These are phyloP conservation scores for Microcebus ravelobensis DNA, from an alignment of 2,113 vertebrate genomes.

Conservation along the genomic window DNA sequence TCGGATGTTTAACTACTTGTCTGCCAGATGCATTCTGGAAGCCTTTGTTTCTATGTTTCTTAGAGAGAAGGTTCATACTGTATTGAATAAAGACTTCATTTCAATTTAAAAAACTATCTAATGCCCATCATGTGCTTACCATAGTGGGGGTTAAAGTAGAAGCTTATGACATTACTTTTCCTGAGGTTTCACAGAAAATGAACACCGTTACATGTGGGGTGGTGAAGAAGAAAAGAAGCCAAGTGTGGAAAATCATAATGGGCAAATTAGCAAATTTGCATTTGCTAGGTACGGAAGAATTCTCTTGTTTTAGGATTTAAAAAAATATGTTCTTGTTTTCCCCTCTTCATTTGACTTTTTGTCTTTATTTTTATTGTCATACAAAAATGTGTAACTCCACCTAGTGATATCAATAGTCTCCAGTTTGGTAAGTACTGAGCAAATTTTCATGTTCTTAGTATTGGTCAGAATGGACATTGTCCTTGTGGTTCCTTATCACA, in stretches of 20 bases:
- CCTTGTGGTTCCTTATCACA: neutral
- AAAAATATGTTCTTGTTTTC: neutral
- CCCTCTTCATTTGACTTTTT: neutral
- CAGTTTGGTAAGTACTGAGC: neutral
- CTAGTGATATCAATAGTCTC: neutral
- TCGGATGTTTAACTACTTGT: neutral
- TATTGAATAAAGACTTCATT: neutral
- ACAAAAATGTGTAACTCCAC: neutral
- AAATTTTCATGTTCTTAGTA: neutral
- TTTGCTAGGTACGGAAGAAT: neutral
- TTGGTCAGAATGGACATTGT: neutral
- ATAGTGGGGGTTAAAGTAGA: neutral
- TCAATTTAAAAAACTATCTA: neutral
- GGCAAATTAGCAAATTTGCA: constrained; percentile 8
- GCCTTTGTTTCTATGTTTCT: neutral
- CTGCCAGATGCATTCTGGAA: neutral
- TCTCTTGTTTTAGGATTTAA: constrained; percentile 10
- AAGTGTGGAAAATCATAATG: constrained; percentile 22
- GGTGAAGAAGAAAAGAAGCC: neutral
- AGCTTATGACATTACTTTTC: neutral
- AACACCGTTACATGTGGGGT: neutral
- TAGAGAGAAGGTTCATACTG: neutral
- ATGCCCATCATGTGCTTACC: neutral
- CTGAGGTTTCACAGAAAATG: neutral
- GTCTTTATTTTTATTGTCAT: neutral